Evolutionary conservation across 2,797 vertebrate genomes (phyloP), one percentile per base, ranked within the genome.

Genomic region (Leptatherina wallacei): DNA sequence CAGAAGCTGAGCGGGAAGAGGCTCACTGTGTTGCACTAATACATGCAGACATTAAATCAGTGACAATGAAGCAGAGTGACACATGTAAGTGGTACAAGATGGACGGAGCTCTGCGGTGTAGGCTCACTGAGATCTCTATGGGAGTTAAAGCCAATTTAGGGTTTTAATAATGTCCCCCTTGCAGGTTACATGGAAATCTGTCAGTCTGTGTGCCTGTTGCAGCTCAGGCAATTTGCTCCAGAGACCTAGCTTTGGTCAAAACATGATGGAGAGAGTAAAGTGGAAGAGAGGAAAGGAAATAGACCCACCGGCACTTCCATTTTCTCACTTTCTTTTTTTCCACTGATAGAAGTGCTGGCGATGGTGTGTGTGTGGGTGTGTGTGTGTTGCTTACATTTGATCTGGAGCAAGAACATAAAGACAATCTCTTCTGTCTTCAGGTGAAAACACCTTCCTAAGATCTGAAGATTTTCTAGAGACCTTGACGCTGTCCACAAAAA

Each of bases 11-110:
- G 30, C 4, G 44, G 20, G 44, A 47, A 8, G 18, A 49, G 44
- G 18, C 4, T 49, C 20, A 49, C 6, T 22, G 30, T 51, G 13
- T 7, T 24, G 6, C 16, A 18, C 24, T 24, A 30, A 38, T 27
- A 4, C 61, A 52, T 51, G 32, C 47, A 64, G 29, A 49, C 40
- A 51, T 49, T 63, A 33, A 49, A 9, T 63, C 42, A 63, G 61
- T 33, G 42, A 49, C 44, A 9, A 6, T n/a, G 61, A 33, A 49
- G 32, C 30, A 63, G 20, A 63, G 44, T 33, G 61, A 64, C 61
- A 35, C 61, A 51, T 51, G n/a, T 24, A n/a, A 36, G 61, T 64
- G 30, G 42, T 64, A 32, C 11, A 35, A 44, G 20, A 35, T 30
- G 44, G 47, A 29, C 4, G 13, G 16, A 32, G 32, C 44, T 64